These are phyloP conservation scores for Amphiura filiformis DNA, from an alignment of 35 echinoderm and acorn worm species.

Conservation along the genomic window DNA sequence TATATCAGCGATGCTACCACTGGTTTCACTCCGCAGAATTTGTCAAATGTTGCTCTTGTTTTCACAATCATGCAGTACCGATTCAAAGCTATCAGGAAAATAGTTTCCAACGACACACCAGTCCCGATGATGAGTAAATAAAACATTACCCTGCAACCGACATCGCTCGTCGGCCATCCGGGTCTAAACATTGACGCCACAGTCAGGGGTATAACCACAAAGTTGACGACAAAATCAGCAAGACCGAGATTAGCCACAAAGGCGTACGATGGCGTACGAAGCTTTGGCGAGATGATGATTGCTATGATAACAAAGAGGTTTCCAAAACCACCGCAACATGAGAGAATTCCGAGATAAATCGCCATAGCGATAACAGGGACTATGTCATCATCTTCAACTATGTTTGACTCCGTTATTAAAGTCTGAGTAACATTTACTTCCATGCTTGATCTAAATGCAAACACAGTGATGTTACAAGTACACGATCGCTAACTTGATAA, in stretches of 20 bases:
- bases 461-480: too few relatives aligned
- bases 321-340: constrained; percentile 36
- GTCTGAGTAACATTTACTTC: too few relatives aligned
- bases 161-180: constrained; percentile 11
- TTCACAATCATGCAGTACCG: constrained; percentile 41
- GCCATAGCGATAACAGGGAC: not conserved
- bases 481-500: too few relatives aligned
- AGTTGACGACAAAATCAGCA: constrained; percentile 21
- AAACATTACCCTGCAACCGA: constrained; percentile 40
- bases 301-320: constrained; percentile 63
- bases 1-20: not conserved
- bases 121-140: constrained; percentile 47
- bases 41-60: not conserved
- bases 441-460: too few relatives aligned
- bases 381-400: not conserved
- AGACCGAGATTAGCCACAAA: constrained; percentile 42
- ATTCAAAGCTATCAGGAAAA: constrained; percentile 54
- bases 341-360: constrained; percentile 6
- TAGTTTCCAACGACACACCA: constrained; percentile 36
- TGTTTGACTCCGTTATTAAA: too few relatives aligned
- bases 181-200: not conserved
- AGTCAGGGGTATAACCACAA: constrained; percentile 29
- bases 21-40: constrained; percentile 13
- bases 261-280: constrained; percentile 13
- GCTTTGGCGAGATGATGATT: constrained; percentile 2